A percentile compares a stretch with the other conserved stretches of the same genome.
Evolutionary conservation across 2,888 invertebrate genomes (phyloP).

Genomic region (Andrena hattorfiana): DNA sequence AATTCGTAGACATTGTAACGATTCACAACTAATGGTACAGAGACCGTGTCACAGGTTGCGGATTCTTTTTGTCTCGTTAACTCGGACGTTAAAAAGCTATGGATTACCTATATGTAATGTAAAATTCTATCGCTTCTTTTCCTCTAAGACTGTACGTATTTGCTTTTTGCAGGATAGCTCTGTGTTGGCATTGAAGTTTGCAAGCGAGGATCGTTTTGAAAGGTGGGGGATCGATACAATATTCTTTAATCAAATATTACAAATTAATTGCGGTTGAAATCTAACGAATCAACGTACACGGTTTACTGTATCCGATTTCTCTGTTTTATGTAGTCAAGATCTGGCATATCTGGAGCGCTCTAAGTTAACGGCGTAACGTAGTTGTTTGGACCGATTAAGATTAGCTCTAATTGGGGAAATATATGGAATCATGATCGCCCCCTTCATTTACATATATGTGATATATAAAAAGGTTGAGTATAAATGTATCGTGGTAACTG

Average conservation of each 20-base stretch:
- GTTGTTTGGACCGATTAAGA: constrained; percentile 75
- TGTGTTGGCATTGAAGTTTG: constrained; percentile 73
- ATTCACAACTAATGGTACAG: constrained; percentile 24
- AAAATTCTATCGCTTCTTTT: constrained; percentile 67
- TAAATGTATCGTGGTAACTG: constrained; percentile 41
- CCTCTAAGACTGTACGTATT: constrained; percentile 78
- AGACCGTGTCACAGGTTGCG: constrained; percentile 19
- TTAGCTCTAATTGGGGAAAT: constrained; percentile 73
- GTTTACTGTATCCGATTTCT: constrained; percentile 21
- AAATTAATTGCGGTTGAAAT: neutral
- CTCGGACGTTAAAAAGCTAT: neutral
- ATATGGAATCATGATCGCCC: constrained; percentile 72
- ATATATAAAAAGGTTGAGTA: constrained; percentile 81
- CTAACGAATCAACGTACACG: neutral
- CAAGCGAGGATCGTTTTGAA: constrained; percentile 68
- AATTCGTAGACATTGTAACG: constrained; percentile 23
- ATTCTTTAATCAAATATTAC: constrained; percentile 58
- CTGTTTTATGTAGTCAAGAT: constrained; percentile 58
- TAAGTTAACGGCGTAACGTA: constrained; percentile 64
- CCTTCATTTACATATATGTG: constrained; percentile 68
- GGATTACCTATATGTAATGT: constrained; percentile 13
- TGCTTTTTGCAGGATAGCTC: constrained; percentile 80
- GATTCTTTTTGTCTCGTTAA: constrained; percentile 14
- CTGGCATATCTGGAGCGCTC: constrained; percentile 70
- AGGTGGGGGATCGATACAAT: constrained; percentile 77